These are phyloP conservation scores for Psammodynastes pulverulentus DNA, from an alignment of 2,113 vertebrate species.

Conservation along the genomic window DNA sequence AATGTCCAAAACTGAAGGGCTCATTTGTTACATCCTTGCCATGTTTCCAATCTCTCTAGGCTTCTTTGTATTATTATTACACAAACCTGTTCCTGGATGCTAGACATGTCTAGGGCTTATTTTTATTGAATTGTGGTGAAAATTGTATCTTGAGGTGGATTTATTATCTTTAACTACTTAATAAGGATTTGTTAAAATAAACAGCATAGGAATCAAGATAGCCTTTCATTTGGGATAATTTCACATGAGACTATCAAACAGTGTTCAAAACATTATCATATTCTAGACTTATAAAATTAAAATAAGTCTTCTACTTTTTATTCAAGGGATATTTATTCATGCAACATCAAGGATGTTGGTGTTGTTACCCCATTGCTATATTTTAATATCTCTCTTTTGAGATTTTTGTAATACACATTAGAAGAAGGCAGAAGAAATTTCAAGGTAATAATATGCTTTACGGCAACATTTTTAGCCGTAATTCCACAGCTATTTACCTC, in stretches of 20 bases:
- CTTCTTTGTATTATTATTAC: conserved; percentile 47
- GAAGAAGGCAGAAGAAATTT: background rate
- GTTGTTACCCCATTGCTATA: background rate
- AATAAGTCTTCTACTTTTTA: conserved; percentile 24
- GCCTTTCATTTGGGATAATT: conserved; percentile 35
- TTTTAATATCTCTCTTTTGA: background rate
- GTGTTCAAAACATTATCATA: background rate
- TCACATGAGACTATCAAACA: conserved; percentile 22
- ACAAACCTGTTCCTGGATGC: conserved; percentile 43
- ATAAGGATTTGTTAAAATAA: conserved; percentile 60
- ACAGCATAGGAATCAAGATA: conserved; percentile 38
- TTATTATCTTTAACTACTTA: conserved; percentile 58
- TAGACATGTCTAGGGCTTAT: conserved; percentile 46
- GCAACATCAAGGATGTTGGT: background rate
- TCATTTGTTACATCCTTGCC: conserved; percentile 56
- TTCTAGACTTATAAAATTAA: background rate
- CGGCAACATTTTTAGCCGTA: background rate
- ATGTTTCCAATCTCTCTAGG: conserved; percentile 48
- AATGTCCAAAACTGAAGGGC: conserved; percentile 10
- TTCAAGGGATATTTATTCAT: background rate
- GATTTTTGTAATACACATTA: background rate
- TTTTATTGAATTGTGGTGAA: conserved; percentile 60
- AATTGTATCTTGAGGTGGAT: conserved; percentile 50
- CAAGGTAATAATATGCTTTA: background rate
- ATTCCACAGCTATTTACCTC: background rate